Base-by-base conservation (phyloP, 1,140 invertebrate genomes). In the Drosophila sechellia region DNA sequence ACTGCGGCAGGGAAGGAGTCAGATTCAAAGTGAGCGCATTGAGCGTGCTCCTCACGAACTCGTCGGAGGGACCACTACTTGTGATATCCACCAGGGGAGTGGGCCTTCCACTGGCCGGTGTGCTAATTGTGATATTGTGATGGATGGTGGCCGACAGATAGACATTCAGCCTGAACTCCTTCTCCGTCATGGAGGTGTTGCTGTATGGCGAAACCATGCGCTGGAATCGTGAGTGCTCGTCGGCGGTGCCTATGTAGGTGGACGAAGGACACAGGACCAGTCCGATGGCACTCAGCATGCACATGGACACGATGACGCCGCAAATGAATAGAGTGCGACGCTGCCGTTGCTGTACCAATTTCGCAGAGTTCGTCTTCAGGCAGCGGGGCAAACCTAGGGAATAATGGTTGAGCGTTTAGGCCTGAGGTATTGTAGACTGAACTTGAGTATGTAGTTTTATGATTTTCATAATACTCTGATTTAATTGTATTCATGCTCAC, bases 301-400 rank as follows among this genome's bases (percentile, higher is more conserved):
- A 95, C 95, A 98, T 97, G 35, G 97, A 93, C 31, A 95, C 94
- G 59, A 97, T 95, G 10, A 97, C 94, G n/a, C 94, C 93, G 81
- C 96, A 97, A 63, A 97, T 97, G 87, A 97, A 96, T 15, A 95
- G 91, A 1, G 96, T 97, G 40, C 96, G 93, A 13, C 95, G 93
- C 45, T 94, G 93, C 10, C 95, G 94, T 55, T 96, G 95, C 71
- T 95, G 95, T 1, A 96, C 95, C 54, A 98, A 91, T 55, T 94
- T 94, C 0, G 95, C 95, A 0, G 96, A 97, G 15, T 95, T 94
- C n/a, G 94, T 93, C 50, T 95, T 95, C 1, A 98, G 91, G 43
- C 92, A 93, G 15, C 93, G 92, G 1, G 95, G 95, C 2, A 96
- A 87, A 27, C 94, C 93, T 92, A 12, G 15, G 39, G 6, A 6